Percentiles rank a stretch among this genome's conserved stretches.
Evolutionary conservation across 2,888 invertebrate species (phyloP).

Genomic region (Hymenopus coronatus): DNA sequence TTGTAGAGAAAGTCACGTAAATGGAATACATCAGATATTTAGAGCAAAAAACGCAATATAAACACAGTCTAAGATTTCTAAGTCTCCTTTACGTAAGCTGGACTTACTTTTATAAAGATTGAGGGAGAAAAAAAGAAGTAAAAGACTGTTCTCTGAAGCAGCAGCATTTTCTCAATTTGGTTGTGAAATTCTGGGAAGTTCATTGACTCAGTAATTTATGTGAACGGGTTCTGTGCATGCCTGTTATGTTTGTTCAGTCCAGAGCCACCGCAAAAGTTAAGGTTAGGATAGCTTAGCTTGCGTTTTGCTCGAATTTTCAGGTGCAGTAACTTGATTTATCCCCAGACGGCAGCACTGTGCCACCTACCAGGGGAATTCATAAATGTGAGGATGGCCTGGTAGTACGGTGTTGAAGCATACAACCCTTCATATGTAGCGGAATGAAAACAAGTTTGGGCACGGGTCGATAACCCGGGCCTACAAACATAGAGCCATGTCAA

Average conservation of each 20-base stretch:
- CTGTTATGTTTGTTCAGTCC: background rate
- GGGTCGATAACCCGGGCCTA: background rate
- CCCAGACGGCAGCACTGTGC: background rate
- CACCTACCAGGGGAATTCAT: no score
- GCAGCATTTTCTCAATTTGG: background rate
- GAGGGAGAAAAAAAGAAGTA: background rate
- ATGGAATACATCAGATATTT: no score
- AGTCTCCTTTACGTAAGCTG: background rate
- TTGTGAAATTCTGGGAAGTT: background rate
- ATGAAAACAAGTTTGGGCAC: background rate
- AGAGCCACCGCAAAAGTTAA: background rate
- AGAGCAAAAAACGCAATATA: no score
- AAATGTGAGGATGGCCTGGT: no score
- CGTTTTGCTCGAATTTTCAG: background rate
- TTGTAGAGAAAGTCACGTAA: no score
- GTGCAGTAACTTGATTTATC: background rate
- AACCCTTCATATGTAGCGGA: background rate
- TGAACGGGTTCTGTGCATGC: background rate
- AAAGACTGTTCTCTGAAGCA: background rate
- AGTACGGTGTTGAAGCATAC: background rate
- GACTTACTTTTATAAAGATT: background rate
- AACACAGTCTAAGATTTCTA: no score
- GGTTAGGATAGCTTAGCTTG: background rate
- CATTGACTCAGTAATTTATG: background rate
- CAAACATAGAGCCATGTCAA: background rate